Evolutionary conservation across 2,113 vertebrate species (phyloP).

Genomic region (Heterochromis multidens): DNA sequence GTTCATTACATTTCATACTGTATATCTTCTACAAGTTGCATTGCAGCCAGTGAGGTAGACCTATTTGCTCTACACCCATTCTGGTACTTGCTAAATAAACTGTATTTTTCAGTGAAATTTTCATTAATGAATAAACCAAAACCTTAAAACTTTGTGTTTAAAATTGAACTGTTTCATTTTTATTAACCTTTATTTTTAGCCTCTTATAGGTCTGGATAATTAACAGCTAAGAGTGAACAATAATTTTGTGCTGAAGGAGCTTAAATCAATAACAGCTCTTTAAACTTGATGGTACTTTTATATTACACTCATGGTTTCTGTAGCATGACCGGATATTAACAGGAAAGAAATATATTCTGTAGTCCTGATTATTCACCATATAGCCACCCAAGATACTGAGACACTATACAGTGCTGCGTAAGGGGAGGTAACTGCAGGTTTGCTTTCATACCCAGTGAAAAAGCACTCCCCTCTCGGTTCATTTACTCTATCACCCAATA

Average conservation of each 20-base stretch:
- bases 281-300: not conserved
- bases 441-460: not conserved
- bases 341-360: not conserved
- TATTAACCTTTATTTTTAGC: not conserved
- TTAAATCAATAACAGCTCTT: not conserved
- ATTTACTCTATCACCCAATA: slow-evolving; percentile 42
- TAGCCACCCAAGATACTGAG: no score
- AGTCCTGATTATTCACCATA: not conserved
- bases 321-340: not conserved
- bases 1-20: no score
- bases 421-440: not conserved
- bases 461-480: slow-evolving; percentile 6
- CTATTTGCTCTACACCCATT: not conserved
- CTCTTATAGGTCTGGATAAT: not conserved
- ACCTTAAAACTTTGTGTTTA: not conserved
- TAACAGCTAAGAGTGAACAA: not conserved
- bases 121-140: not conserved
- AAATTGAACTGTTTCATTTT: not conserved
- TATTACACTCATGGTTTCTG: not conserved
- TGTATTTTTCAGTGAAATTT: not conserved
- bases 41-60: not conserved
- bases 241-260: not conserved
- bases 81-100: not conserved
- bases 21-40: no score
- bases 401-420: not conserved